A percentile compares a stretch with the other conserved stretches of the same genome.
These are phyloP conservation scores for Amphipyra berbera DNA, from an alignment of 2,888 invertebrate genomes.

Conservation along the genomic window DNA sequence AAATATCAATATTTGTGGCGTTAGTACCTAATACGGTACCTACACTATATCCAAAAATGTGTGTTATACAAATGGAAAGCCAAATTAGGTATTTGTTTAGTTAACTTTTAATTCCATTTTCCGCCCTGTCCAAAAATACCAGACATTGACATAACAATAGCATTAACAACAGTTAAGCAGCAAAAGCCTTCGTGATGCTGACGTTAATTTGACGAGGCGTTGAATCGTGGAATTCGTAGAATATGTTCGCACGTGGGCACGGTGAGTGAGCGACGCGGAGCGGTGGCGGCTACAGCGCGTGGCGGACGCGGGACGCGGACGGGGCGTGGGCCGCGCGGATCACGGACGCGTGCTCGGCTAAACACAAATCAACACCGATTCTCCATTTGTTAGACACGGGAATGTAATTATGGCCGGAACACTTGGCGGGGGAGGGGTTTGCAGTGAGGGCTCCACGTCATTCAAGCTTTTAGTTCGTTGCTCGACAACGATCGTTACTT, in stretches of 20 bases:
- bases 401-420: constrained; percentile 90
- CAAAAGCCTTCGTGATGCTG: constrained; percentile 22
- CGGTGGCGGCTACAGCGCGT: constrained; percentile 7
- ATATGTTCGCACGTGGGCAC: constrained; percentile 39
- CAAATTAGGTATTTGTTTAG: not conserved
- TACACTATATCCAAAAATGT: too few species aligned
- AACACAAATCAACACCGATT: constrained; percentile 91
- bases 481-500: constrained; percentile 86
- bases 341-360: constrained; percentile 80
- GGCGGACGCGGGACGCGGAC: constrained; percentile 38
- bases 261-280: constrained; percentile 7
- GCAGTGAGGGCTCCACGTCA: constrained; percentile 75
- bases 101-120: constrained; percentile 16
- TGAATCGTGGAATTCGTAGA: constrained; percentile 21
- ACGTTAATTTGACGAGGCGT: constrained; percentile 42
- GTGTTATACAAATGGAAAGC: too few species aligned
- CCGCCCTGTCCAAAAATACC: constrained; percentile 6
- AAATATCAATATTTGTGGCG: too few species aligned
- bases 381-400: constrained; percentile 91
- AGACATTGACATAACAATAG: constrained; percentile 27
- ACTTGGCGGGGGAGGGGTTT: constrained; percentile 76
- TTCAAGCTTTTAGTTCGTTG: constrained; percentile 86
- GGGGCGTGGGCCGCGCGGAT: constrained; percentile 71
- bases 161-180: constrained; percentile 25
- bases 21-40: too few species aligned